A percentile compares a stretch with the other conserved stretches of the same genome.
These are phyloP conservation scores for Bagarius yarrelli DNA, from an alignment of 2,113 vertebrate genomes.

Conservation along the genomic window DNA sequence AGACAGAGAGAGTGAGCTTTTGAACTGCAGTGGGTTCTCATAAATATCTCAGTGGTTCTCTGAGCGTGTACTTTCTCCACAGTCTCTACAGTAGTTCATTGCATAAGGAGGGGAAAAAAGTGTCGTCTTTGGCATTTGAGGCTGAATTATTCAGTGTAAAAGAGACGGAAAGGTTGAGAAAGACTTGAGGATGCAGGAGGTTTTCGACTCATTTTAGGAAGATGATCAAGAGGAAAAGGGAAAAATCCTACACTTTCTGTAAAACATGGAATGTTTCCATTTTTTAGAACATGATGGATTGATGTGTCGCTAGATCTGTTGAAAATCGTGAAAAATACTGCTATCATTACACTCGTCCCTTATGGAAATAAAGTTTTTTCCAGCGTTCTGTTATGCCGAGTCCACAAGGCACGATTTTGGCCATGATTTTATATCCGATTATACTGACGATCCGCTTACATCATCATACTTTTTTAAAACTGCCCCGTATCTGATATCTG, in stretches of 20 bases:
- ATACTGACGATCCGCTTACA: no score
- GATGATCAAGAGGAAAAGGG: background rate
- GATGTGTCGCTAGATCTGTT: slow-evolving; percentile 21
- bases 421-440: no score
- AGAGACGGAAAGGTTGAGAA: slow-evolving; percentile 5
- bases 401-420: no score
- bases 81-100: slow-evolving; percentile 59
- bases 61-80: slow-evolving; percentile 54
- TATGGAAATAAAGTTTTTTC: no score
- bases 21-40: slow-evolving; percentile 68
- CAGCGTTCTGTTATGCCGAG: no score
- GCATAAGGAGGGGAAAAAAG: slow-evolving; percentile 56
- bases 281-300: slow-evolving; percentile 8
- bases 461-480: no score
- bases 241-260: background rate
- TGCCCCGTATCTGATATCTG: no score
- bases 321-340: slow-evolving; percentile 16
- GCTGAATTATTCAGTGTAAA: slow-evolving; percentile 70
- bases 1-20: slow-evolving; percentile 68
- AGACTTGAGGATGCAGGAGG: background rate
- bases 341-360: background rate
- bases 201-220: background rate
- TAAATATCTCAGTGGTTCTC: slow-evolving; percentile 74
- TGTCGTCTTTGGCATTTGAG: slow-evolving; percentile 44
- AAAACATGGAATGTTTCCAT: background rate